Base-by-base conservation (phyloP, 2,888 invertebrate genomes). In the Phorcus lineatus region DNA sequence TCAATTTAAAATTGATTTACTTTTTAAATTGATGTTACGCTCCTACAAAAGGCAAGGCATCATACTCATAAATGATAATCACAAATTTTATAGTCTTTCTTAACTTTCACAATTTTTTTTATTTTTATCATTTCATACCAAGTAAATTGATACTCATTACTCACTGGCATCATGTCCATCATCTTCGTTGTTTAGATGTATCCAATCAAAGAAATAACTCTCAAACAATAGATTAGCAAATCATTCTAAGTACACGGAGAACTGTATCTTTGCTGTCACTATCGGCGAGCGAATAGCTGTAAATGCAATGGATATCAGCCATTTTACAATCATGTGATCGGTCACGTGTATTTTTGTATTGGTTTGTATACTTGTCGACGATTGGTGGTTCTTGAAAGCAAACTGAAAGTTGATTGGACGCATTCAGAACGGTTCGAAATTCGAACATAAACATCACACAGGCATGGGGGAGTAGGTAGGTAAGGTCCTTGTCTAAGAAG, bases 401-500 rank as follows among this genome's bases (percentile, higher is more conserved):
- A 76, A 19, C 1, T 19, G 28, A 2, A 19, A 52, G 77, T 74
- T 81, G 57, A 83, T 82, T 83, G 83, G 83, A 66, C 13, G 53
- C 19, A 52, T 62, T 13, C 17, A 54, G 22, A 67, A 67, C 54
- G 67, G 82, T 75, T 82, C 82, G 82, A 82, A 82, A 82, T 82
- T 82, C 77, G 78, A 77, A 82, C 70, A 74, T 78, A 80, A 80
- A 66, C 70, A 70, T 40, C 24, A 22, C 31, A n/a, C 28, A 3
- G 28, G 47, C n/a, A 53, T 52, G 53, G 54, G 17, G 53, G 24
- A 40, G 17, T 31, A 19, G 13, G 24, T 57, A 36, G 36, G 36
- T 47, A 11, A 13, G 11, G 7, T 47, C 13, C 11, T 47, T 47
- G 1, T 47, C 47, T 47, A 47, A 11, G 47, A 47, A 47, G 47